Evolutionary conservation across 2,888 invertebrate species (phyloP).

Genomic region (Fabriciana adippe): DNA sequence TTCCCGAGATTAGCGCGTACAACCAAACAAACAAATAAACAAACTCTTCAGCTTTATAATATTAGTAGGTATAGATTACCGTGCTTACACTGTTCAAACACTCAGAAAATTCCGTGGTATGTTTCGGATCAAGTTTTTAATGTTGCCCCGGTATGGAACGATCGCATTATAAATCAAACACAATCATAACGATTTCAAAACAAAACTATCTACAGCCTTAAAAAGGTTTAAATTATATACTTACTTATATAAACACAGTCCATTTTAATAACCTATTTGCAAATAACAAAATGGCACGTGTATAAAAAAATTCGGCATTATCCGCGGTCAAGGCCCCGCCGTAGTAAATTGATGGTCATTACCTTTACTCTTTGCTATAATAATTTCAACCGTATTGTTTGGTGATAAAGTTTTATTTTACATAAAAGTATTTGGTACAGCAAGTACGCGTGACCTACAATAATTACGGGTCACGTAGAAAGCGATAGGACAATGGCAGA

Average conservation of each 20-base stretch:
- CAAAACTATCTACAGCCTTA: too few relatives aligned
- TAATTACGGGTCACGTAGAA: constrained; percentile 22
- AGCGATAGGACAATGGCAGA: constrained; percentile 24
- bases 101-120: too few relatives aligned
- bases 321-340: constrained; percentile 27
- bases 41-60: too few relatives aligned
- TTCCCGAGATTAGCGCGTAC: too few relatives aligned
- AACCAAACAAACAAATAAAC: too few relatives aligned
- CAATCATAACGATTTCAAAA: too few relatives aligned
- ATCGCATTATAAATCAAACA: too few relatives aligned
- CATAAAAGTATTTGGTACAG: background rate
- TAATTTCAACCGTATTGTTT: background rate
- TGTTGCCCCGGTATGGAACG: too few relatives aligned
- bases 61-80: too few relatives aligned
- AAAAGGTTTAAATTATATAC: background rate
- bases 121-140: too few relatives aligned
- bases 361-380: background rate
- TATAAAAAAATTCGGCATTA: constrained; percentile 20
- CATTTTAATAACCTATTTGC: constrained; percentile 13
- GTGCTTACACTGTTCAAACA: too few relatives aligned
- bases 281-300: constrained; percentile 14
- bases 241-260: background rate
- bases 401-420: constrained; percentile 1
- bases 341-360: constrained; percentile 15
- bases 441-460: constrained; percentile 27